Conservation (phyloP, 2,113 vertebrate genomes). For the Chamaetylas fuelleborni region DNA sequence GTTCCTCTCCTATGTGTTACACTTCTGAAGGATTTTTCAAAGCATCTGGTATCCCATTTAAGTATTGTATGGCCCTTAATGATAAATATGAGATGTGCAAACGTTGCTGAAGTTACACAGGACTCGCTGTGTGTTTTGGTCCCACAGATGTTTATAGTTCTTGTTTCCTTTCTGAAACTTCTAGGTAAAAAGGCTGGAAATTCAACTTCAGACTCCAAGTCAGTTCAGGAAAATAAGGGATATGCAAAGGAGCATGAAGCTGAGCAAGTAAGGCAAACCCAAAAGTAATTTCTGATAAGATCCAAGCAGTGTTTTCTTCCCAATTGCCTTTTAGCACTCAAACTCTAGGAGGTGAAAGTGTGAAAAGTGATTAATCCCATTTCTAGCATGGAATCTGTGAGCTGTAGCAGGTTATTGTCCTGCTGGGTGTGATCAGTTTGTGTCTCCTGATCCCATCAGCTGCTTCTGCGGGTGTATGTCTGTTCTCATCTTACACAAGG, state of each 20-base stretch:
- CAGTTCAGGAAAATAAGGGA: conserved; percentile 73
- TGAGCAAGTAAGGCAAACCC: conserved; percentile 79
- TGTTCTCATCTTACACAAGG: background rate
- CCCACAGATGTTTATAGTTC: background rate
- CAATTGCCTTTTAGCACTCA: background rate
- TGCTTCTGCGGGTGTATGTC: background rate
- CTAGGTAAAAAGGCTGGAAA: conserved; percentile 84
- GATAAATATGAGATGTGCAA: background rate
- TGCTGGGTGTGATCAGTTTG: background rate
- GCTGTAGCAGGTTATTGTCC: background rate
- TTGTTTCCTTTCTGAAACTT: background rate
- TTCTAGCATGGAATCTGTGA: background rate
- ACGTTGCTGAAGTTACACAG: rapidly evolving
- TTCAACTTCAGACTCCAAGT: conserved; percentile 73
- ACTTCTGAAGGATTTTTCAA: background rate
- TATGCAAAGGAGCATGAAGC: conserved; percentile 75
- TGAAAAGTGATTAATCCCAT: background rate
- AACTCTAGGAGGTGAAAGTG: background rate
- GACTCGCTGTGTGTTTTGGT: background rate
- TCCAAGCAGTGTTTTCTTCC: background rate
- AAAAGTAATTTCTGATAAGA: background rate
- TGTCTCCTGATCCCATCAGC: background rate
- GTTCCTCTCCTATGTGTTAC: background rate
- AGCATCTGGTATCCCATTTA: background rate
- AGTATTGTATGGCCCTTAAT: background rate